Base-by-base conservation (phyloP, 2,113 vertebrate species). In the Perca fluviatilis region DNA sequence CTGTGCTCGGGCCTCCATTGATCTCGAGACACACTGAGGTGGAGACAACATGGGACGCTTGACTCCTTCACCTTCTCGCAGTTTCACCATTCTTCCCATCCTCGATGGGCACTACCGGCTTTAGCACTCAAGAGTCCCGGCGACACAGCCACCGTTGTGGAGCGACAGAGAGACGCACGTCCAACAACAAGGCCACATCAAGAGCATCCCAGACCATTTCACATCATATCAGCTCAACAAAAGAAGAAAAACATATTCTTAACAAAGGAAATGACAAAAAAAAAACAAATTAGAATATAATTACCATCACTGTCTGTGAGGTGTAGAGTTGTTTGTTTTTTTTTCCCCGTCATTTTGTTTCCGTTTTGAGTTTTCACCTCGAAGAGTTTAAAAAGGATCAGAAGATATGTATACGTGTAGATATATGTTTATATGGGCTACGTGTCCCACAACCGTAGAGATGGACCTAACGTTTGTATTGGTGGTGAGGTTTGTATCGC, bases 381-480 rank as follows among this genome's bases (percentile, higher is more conserved):
- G 51, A 89, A 87, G 81, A 88, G 77, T 88, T 88, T 89, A 77
- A 88, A 88, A 86, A 67, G 86, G 83, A 73, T 83, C 80, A 85
- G 63, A 87, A 46, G 81, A 70, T 65, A 77, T 90, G 90, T 92
- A 92, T 70, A 90, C 89, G 91, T 93, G 90, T 92, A 93, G 88
- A 93, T 92, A 90, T 86, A 75, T 91, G 92, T 94, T 93, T 90
- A 94, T 93, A 91, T 85, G 86, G 89, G 89, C 86, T 79, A 80
- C 78, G 87, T 75, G 82, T 89, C 80, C 87, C 87, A 70, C 83
- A 88, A 84, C 79, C 66, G 71, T 92, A 88, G 91, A 94, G 88
- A 89, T 92, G 92, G 91, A 94, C 89, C 86, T 91, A 93, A 93
- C 25, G 85, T 94, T 93, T 94, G 92, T 92, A 88, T 89, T 71